phyloP scores from a whole-genome alignment of 2,113 vertebrate genomes.

The Bungarus multicinctus region DNA sequence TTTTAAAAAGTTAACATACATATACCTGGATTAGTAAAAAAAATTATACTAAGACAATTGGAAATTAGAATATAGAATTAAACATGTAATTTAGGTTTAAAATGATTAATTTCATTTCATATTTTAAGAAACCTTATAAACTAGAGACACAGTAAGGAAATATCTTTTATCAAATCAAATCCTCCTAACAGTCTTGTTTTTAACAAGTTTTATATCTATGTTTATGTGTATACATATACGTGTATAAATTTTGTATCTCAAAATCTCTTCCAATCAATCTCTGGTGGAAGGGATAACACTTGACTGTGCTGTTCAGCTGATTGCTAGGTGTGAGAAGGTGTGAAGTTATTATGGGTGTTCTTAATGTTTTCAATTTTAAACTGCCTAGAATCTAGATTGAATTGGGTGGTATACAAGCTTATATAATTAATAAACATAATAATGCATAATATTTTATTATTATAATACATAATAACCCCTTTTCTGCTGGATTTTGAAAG shows the following conservation, averaged over 20 bases:
- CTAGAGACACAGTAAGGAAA: background rate
- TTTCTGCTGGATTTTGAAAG: constrained; percentile 59
- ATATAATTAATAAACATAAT: background rate
- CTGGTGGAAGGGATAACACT: background rate
- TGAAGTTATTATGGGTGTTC: background rate
- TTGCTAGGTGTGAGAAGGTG: background rate
- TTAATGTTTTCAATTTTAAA: background rate
- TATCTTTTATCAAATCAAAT: background rate
- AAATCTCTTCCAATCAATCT: background rate
- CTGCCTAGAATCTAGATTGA: background rate
- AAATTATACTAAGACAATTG: background rate
- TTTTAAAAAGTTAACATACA: background rate
- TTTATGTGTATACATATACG: background rate
- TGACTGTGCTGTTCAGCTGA: background rate
- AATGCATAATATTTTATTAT: background rate
- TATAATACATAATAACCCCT: background rate
- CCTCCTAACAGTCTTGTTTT: background rate
- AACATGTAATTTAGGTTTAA: background rate
- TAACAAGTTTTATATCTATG: background rate
- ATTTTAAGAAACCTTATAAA: background rate
- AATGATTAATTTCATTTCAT: background rate
- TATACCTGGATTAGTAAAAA: background rate
- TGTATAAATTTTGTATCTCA: background rate
- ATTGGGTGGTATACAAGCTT: background rate
- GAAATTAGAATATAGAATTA: background rate